phyloP scores from a whole-genome alignment of 2,888 invertebrate species.

The Nymphalis polychloros region DNA sequence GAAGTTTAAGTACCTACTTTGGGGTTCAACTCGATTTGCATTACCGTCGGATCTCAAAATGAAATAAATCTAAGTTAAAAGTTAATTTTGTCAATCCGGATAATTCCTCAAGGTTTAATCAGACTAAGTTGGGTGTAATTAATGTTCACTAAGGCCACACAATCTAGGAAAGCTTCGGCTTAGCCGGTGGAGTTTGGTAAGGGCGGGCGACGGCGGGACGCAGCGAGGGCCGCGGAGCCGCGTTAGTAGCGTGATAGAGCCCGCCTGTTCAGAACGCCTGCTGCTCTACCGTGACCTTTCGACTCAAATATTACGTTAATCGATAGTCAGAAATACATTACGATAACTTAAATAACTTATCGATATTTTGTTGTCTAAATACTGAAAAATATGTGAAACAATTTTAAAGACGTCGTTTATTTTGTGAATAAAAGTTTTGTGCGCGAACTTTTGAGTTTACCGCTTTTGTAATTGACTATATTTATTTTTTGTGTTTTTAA shows the following conservation, averaged over 20 bases:
- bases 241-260: constrained; percentile 66
- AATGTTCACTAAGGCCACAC: constrained; percentile 81
- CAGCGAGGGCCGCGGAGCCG: constrained; percentile 43
- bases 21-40: constrained; percentile 39
- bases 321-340: constrained; percentile 32
- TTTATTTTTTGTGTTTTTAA: not conserved
- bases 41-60: constrained; percentile 49
- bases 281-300: constrained; percentile 48
- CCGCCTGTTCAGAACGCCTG: constrained; percentile 61
- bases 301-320: constrained; percentile 63
- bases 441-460: not conserved
- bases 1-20: constrained; percentile 36
- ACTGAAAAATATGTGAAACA: not conserved
- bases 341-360: not conserved
- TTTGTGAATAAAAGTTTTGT: not conserved
- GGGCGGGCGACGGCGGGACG: constrained; percentile 45
- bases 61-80: constrained; percentile 80
- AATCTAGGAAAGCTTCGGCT: constrained; percentile 78
- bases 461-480: not conserved
- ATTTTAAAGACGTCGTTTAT: not conserved
- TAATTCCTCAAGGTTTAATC: constrained; percentile 82
- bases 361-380: not conserved
- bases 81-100: constrained; percentile 81
- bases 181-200: constrained; percentile 65
- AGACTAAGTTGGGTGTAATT: constrained; percentile 81